Evolutionary conservation across 2,888 invertebrate genomes (phyloP).

Genomic region (Metopia argyrocephala): DNA sequence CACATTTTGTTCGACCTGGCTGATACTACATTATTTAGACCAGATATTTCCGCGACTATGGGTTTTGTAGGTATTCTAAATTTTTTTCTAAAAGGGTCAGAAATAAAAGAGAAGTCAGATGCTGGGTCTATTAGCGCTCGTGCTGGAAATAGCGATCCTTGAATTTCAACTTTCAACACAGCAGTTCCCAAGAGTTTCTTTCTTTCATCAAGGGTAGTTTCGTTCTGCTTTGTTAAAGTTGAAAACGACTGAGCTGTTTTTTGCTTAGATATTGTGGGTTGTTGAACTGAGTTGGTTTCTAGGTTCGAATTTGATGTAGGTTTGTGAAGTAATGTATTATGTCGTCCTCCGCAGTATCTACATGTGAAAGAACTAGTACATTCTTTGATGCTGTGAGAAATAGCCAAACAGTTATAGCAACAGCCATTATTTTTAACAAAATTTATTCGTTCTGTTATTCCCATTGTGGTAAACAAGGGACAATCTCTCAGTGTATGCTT

Average conservation of each 20-base stretch:
- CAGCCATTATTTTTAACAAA: background rate
- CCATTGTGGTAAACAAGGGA: background rate
- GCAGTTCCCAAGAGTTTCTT: background rate
- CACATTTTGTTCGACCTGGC: background rate
- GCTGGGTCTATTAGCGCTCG: background rate
- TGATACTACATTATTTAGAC: background rate
- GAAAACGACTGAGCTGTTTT: too few species aligned
- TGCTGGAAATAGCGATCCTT: background rate
- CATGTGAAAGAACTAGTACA: background rate
- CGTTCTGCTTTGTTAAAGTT: too few species aligned
- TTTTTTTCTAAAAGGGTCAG: background rate
- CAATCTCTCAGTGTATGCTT: background rate
- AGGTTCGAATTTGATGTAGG: too few species aligned
- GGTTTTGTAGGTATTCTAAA: background rate
- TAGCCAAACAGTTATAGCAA: background rate
- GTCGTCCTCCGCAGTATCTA: too few species aligned
- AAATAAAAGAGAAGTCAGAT: too few species aligned
- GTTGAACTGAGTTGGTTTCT: too few species aligned
- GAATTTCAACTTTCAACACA: background rate
- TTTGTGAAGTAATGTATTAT: too few species aligned
- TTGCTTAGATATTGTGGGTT: too few species aligned
- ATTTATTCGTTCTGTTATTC: background rate
- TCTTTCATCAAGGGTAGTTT: too few species aligned
- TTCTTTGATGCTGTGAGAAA: background rate
- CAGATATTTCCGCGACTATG: constrained; percentile 2